phyloP scores from a whole-genome alignment of 2,888 invertebrate genomes.

The Nephrotoma guestfalica region DNA sequence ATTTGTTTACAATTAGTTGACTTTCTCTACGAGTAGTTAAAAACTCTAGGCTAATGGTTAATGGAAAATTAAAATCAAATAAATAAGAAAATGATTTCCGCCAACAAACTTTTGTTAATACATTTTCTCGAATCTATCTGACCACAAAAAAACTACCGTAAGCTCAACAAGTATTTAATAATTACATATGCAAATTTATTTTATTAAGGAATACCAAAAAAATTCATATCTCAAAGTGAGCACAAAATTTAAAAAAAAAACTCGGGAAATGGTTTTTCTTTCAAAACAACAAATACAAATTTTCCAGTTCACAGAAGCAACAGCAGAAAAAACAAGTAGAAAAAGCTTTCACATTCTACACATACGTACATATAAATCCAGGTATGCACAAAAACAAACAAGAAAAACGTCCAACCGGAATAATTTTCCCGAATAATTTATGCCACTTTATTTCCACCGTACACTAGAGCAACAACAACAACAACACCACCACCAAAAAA shows the following conservation, averaged over 20 bases:
- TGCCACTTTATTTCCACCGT: background rate
- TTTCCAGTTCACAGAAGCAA: background rate
- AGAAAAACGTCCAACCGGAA: background rate
- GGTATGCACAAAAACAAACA: background rate
- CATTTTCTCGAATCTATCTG: too few relatives aligned
- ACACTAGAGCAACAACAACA: background rate
- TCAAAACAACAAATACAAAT: background rate
- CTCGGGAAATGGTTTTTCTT: background rate
- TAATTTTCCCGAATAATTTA: background rate
- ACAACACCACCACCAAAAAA: background rate
- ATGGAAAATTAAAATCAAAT: too few relatives aligned
- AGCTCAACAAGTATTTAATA: background rate
- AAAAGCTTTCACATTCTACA: background rate
- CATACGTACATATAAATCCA: background rate
- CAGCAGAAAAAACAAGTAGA: background rate
- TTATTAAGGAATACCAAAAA: background rate
- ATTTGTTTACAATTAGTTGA: too few relatives aligned
- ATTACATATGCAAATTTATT: background rate
- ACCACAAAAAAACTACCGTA: too few relatives aligned
- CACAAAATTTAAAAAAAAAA: background rate
- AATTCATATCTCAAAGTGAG: background rate
- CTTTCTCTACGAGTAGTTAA: too few relatives aligned
- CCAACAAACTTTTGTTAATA: too few relatives aligned
- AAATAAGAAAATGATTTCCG: too few relatives aligned
- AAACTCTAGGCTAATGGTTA: too few relatives aligned